Conservation (phyloP, 2,888 invertebrate species). For the Drosophila mettleri region DNA sequence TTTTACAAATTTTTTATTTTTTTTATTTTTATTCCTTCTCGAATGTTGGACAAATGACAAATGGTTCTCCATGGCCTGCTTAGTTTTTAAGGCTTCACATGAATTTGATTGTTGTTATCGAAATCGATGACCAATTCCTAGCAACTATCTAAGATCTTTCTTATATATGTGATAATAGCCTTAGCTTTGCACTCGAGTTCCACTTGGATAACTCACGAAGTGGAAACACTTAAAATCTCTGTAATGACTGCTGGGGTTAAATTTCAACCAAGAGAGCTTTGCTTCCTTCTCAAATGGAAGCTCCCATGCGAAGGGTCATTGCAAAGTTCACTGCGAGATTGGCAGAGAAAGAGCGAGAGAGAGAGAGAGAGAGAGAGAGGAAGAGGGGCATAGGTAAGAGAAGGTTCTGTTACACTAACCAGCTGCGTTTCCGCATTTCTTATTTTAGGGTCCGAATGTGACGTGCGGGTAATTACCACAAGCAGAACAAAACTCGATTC, state of each 20-base stretch:
- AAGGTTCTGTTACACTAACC: slow-evolving; percentile 46
- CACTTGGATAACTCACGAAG: not conserved
- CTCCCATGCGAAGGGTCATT: slow-evolving; percentile 20
- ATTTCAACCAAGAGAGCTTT: not conserved
- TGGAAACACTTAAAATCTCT: not conserved
- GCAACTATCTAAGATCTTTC: too few species aligned
- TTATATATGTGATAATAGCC: too few species aligned
- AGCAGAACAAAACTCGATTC: slow-evolving; percentile 49
- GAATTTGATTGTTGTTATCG: too few species aligned
- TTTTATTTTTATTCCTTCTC: not conserved
- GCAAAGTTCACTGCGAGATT: too few species aligned
- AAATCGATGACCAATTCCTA: too few species aligned
- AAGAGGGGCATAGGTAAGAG: not conserved
- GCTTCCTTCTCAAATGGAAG: not conserved
- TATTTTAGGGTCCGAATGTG: slow-evolving; percentile 45
- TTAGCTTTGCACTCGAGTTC: not conserved
- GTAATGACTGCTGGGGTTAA: not conserved
- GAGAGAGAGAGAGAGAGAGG: not conserved
- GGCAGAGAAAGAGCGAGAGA: not conserved
- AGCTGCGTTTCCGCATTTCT: slow-evolving; percentile 53
- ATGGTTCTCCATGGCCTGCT: not conserved
- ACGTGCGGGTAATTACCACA: slow-evolving; percentile 71
- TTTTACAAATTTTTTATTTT: not conserved
- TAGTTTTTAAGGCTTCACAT: not conserved
- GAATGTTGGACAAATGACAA: too few species aligned